A percentile compares a stretch with the other conserved stretches of the same genome.
Evolutionary conservation across 2,797 vertebrate species (phyloP).

Genomic region (Nyctalus aviator): DNA sequence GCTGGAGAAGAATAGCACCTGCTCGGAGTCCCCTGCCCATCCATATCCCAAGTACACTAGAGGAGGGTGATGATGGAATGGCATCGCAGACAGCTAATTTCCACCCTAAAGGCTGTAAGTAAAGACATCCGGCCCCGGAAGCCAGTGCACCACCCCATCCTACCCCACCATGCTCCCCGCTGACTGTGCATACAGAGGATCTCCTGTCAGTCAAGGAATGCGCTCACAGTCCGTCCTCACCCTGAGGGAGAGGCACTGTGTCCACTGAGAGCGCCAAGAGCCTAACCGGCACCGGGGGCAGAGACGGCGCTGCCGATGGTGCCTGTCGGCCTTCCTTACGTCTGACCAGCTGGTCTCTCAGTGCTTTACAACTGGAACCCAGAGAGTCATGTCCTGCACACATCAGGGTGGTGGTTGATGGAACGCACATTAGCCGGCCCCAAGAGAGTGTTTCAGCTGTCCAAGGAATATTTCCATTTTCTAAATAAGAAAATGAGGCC

Average conservation of each 20-base stretch:
- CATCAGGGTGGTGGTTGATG: neutral
- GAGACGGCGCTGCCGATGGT: too few species aligned
- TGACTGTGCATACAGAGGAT: neutral
- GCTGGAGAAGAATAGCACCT: neutral
- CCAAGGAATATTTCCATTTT: neutral
- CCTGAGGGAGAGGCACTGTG: neutral
- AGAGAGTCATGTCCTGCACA: neutral
- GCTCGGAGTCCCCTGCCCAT: neutral
- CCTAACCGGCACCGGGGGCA: neutral
- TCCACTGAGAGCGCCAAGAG: neutral
- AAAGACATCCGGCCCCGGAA: neutral
- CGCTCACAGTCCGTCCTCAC: neutral
- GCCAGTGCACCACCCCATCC: neutral
- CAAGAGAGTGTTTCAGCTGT: neutral
- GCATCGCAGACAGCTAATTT: neutral
- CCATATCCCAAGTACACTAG: neutral
- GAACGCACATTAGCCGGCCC: neutral
- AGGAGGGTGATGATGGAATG: neutral
- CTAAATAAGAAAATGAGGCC: constrained; percentile 21
- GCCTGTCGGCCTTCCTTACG: neutral
- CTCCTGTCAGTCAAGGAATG: neutral
- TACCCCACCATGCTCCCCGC: too few species aligned
- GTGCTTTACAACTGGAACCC: neutral
- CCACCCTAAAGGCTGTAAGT: neutral
- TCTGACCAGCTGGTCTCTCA: neutral